A percentile compares a stretch with the other conserved stretches of the same genome.
phyloP scores from a whole-genome alignment of 2,113 vertebrate genomes.

The Tragulus kanchil region DNA sequence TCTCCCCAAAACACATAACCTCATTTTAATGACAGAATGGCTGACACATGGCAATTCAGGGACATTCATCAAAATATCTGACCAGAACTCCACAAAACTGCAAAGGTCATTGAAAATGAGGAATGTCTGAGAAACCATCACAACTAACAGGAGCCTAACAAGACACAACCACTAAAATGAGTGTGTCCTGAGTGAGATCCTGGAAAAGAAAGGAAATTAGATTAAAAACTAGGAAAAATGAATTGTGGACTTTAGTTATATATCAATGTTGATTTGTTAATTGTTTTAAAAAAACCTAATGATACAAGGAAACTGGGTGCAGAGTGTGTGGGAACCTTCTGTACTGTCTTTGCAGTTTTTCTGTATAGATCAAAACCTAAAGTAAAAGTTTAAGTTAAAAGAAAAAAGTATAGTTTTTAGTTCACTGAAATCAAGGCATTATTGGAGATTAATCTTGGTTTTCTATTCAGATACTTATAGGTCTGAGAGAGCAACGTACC shows the following conservation, averaged over 20 bases:
- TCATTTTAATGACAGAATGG: neutral
- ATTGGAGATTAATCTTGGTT: conserved; percentile 28
- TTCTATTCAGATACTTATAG: conserved; percentile 20
- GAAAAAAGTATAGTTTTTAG: neutral
- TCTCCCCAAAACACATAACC: neutral
- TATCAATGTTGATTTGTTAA: neutral
- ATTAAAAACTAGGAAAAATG: neutral
- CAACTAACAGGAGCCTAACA: neutral
- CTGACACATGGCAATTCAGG: neutral
- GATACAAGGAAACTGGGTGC: neutral
- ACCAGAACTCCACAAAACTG: neutral
- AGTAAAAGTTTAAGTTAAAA: neutral
- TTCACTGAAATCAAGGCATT: conserved; percentile 41
- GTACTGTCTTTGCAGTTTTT: neutral
- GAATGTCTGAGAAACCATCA: neutral
- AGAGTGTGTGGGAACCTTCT: neutral
- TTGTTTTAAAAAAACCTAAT: neutral
- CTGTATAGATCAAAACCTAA: neutral
- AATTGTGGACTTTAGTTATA: neutral
- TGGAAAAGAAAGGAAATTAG: neutral
- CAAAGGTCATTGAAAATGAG: neutral
- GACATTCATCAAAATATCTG: neutral
- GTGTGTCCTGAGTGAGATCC: neutral
- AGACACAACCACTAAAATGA: neutral
- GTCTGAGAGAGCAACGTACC: neutral